Evolutionary conservation across 2,797 vertebrate species (phyloP).

Genomic region (Peromyscus aztecus): DNA sequence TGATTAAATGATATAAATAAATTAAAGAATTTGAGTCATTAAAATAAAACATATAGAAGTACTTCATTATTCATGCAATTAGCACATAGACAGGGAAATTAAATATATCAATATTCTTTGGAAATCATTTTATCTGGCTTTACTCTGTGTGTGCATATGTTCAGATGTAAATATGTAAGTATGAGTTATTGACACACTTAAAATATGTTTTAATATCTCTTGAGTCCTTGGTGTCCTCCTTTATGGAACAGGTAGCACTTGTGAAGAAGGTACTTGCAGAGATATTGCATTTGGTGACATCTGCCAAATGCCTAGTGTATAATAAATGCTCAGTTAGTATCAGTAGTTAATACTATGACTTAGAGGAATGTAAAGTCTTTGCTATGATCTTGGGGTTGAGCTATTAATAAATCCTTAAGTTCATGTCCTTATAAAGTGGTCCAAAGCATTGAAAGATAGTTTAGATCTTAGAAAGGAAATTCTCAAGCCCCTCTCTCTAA

Average conservation of each 20-base stretch:
- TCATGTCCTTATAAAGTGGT: slow-evolving; percentile 30
- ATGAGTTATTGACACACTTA: not conserved
- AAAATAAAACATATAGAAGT: slow-evolving; percentile 31
- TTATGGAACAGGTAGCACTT: slow-evolving; percentile 32
- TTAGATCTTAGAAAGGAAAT: not conserved
- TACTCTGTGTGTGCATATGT: not conserved
- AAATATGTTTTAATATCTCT: not conserved
- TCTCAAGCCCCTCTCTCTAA: not conserved
- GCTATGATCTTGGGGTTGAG: slow-evolving; percentile 39
- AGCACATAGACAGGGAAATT: not conserved
- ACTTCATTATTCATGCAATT: slow-evolving; percentile 14
- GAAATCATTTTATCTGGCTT: not conserved
- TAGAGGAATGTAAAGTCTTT: not conserved
- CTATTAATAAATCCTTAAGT: not conserved
- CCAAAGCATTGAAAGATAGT: not conserved
- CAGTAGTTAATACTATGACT: not conserved
- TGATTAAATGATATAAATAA: not conserved
- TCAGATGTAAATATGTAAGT: not conserved
- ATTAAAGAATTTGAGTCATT: not conserved
- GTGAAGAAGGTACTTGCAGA: not conserved
- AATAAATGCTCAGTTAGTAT: slow-evolving; percentile 24
- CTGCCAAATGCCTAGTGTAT: slow-evolving; percentile 1
- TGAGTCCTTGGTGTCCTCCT: not conserved
- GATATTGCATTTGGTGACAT: not conserved
- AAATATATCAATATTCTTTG: slow-evolving; percentile 3